These are phyloP conservation scores for Pimpla rufipes DNA, from an alignment of 2,888 invertebrate genomes.

Conservation along the genomic window DNA sequence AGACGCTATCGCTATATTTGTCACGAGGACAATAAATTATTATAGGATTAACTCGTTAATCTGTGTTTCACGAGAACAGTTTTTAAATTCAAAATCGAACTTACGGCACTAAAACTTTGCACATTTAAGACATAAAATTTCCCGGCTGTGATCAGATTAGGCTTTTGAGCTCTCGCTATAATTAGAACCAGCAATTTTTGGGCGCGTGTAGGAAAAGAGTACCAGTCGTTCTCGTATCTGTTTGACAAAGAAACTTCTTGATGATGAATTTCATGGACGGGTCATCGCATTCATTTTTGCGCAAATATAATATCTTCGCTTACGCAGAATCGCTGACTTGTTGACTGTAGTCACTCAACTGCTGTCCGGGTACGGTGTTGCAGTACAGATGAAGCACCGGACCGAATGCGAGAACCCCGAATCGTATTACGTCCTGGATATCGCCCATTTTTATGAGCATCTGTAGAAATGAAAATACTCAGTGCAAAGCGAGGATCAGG, in stretches of 20 bases:
- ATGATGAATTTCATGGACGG: background rate
- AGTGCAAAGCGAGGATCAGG: no score
- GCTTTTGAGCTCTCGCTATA: constrained; percentile 30
- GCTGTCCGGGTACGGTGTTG: constrained; percentile 30
- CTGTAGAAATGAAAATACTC: no score
- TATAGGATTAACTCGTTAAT: no score
- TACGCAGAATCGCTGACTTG: constrained; percentile 41
- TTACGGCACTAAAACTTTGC: no score
- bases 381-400: constrained; percentile 32
- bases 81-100: constrained; percentile 16
- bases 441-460: constrained; percentile 41
- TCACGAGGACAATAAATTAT: no score
- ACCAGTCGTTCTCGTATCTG: constrained; percentile 44
- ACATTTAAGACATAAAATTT: constrained; percentile 42
- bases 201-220: constrained; percentile 7
- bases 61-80: no score
- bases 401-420: background rate
- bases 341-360: constrained; percentile 40
- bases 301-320: background rate
- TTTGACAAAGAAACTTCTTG: background rate
- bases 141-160: constrained; percentile 33
- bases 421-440: constrained; percentile 44
- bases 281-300: background rate
- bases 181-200: constrained; percentile 38
- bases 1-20: no score